These are phyloP conservation scores for Xerus rutilus DNA, from an alignment of 2,797 vertebrate species.

Conservation along the genomic window DNA sequence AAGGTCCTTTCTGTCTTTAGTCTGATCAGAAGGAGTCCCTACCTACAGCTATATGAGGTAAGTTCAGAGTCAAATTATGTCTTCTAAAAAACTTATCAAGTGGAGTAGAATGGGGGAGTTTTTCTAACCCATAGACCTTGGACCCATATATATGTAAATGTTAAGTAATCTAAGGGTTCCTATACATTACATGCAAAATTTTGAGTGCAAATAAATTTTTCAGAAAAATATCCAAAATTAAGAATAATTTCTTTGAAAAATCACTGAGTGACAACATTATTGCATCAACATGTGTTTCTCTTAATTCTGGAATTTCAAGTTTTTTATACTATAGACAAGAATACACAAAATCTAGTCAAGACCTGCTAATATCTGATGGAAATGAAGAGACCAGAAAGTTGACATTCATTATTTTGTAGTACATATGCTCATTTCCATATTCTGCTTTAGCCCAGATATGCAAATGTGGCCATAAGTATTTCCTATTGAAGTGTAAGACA, in stretches of 20 bases:
- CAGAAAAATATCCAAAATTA: not conserved
- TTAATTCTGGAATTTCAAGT: slow-evolving; percentile 42
- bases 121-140: not conserved
- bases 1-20: not conserved
- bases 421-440: not conserved
- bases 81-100: not conserved
- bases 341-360: not conserved
- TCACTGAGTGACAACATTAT: not conserved
- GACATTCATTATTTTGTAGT: not conserved
- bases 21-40: not conserved
- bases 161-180: not conserved
- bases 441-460: not conserved
- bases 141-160: not conserved
- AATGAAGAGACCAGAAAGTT: not conserved
- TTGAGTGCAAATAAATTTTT: not conserved
- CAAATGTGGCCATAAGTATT: not conserved
- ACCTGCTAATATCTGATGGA: not conserved
- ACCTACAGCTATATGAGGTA: not conserved
- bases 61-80: not conserved
- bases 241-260: not conserved
- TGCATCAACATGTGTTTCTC: not conserved
- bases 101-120: not conserved
- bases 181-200: not conserved
- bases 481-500: slow-evolving; percentile 48
- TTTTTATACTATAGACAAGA: not conserved